Evolutionary conservation across 2,797 vertebrate species (phyloP), one percentile per base, ranked within the genome.

Genomic region (Sebastes wilsoni): DNA sequence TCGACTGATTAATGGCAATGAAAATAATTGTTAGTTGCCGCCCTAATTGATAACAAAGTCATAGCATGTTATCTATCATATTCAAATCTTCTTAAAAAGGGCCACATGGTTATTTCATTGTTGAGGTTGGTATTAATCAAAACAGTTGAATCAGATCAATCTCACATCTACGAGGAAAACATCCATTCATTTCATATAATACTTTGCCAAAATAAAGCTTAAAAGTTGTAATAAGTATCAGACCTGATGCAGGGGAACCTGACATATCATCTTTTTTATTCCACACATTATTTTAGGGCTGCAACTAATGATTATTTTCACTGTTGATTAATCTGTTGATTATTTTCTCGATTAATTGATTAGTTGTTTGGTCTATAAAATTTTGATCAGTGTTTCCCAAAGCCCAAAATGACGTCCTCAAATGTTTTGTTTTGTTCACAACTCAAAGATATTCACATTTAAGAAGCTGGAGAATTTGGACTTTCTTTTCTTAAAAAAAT

Each of bases 1-100:
- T 42, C 38, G 0, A 42, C 38, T 0, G 6, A 42, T 42, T 16
- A 42, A 42, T 38, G 12, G 0, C 13, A 42, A 42, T 42, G 38
- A 42, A 42, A 16, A 42, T 42, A 42, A 42, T 16, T 16, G 14
- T 42, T 42, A 42, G 38, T 16, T 42, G 14, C 38, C 5, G 0
- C 38, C 38, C 38, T 42, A 42, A 42, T 3, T 49, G 46, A 18
- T 49, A 46, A 46, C 34, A 49, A 14, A 1, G 56, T 38, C 42
- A 34, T 11, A 27, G 9, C 27, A 64, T 25, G 7, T 69, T 64
- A 54, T 27, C 4, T 56, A 54, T 34, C 3, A 52, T 72, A 38
- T 56, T 80, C n/a, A 25, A 56, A 25, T 60, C 2, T 32, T 27
- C 13, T 25, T 38, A 23, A 30, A 13, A 30, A 28, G 22, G 30